Percentiles rank a stretch among this genome's conserved stretches.
Evolutionary conservation across 2,797 vertebrate genomes (phyloP).

Genomic region (Phyllotis vaccarum): DNA sequence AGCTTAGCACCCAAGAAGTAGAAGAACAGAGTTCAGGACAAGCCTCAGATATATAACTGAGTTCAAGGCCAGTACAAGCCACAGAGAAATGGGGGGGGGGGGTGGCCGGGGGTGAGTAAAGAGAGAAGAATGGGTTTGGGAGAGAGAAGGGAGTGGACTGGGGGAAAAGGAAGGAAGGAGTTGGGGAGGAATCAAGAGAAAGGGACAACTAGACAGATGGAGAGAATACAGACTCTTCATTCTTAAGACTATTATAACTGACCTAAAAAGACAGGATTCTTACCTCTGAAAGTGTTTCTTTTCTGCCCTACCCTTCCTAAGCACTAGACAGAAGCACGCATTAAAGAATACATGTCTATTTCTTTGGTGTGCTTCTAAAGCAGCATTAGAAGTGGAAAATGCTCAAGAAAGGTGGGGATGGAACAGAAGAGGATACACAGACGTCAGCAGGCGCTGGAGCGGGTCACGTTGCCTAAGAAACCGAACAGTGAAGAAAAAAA

Average conservation of each 20-base stretch:
- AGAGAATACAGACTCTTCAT: background rate
- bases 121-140: background rate
- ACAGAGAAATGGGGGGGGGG: background rate
- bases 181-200: too few relatives aligned
- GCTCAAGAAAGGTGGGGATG: background rate
- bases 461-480: conserved; percentile 82
- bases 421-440: conserved; percentile 34
- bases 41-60: background rate
- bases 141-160: background rate
- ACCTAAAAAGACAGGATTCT: conserved; percentile 59
- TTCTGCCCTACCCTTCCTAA: conserved; percentile 16
- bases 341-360: conserved; percentile 46
- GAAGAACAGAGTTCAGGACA: background rate
- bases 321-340: conserved; percentile 33
- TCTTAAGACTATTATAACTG: background rate
- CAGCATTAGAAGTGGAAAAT: background rate
- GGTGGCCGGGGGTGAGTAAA: rapidly evolving
- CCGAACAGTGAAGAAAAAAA: conserved; percentile 68
- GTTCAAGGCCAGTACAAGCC: background rate
- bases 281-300: conserved; percentile 44
- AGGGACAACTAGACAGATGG: too few relatives aligned
- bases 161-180: too few relatives aligned
- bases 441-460: conserved; percentile 66
- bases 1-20: background rate
- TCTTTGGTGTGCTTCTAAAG: conserved; percentile 24